Conservation (phyloP, 1,140 invertebrate genomes). For the Drosophila obscura region DNA sequence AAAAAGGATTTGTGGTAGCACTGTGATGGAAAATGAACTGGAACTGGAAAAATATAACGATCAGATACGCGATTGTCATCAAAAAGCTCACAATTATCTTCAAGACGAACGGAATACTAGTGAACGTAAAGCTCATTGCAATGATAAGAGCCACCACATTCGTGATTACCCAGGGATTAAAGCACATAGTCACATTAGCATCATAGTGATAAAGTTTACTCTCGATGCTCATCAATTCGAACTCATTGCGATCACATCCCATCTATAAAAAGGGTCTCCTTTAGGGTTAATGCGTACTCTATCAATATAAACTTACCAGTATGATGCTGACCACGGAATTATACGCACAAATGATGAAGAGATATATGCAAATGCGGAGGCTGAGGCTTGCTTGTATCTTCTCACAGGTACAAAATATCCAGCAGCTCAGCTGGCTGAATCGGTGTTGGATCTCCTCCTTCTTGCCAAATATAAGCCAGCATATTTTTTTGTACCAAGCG, state of each 20-base stretch:
- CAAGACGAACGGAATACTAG: conserved; percentile 91
- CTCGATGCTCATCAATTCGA: conserved; percentile 30
- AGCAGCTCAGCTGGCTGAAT: conserved; percentile 86
- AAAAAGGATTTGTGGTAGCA: conserved; percentile 87
- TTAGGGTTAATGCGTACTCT: background rate
- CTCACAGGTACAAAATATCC: conserved; percentile 75
- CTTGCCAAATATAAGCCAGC: conserved; percentile 83
- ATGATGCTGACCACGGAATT: conserved; percentile 87
- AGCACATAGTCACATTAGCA: conserved; percentile 65
- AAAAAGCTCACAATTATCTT: conserved; percentile 89
- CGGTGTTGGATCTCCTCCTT: conserved; percentile 85
- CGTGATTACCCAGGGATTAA: conserved; percentile 90
- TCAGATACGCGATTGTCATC: conserved; percentile 88
- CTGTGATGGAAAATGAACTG: conserved; percentile 85
- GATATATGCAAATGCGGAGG: conserved; percentile 41
- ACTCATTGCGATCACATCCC: conserved; percentile 24
- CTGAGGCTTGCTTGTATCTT: conserved; percentile 32
- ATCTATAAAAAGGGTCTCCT: conserved; percentile 6
- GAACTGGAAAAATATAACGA: conserved; percentile 87
- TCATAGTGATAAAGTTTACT: conserved; percentile 54
- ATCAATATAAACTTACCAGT: conserved; percentile 82
- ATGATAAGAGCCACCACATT: conserved; percentile 91
- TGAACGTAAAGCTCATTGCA: conserved; percentile 91
- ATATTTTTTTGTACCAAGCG: conserved; percentile 82
- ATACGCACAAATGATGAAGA: conserved; percentile 84